Evolutionary conservation across 1,140 invertebrate species (phyloP).

Genomic region (Belonocnema kinseyi): DNA sequence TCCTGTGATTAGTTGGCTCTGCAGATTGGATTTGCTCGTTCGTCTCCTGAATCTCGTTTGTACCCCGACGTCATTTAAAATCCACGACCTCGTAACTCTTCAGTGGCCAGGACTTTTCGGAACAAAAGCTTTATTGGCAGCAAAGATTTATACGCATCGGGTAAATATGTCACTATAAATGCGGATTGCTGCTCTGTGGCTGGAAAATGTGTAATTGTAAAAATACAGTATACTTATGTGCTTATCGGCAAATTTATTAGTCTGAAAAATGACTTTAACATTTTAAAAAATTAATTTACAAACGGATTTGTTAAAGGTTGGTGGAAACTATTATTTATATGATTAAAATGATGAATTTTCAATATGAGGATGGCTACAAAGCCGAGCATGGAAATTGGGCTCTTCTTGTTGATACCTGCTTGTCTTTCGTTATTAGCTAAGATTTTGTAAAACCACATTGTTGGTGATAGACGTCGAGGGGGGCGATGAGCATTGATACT

Average conservation of each 20-base stretch:
- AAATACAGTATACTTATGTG: background rate
- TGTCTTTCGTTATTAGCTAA: too few species aligned
- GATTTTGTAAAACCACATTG: too few species aligned
- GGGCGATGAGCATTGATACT: too few species aligned
- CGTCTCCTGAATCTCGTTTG: conserved; percentile 21
- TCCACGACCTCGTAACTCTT: conserved; percentile 55
- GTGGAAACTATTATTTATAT: too few species aligned
- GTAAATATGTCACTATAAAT: background rate
- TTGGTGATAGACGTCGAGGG: too few species aligned
- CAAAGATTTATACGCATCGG: conserved; percentile 53
- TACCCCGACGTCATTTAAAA: conserved; percentile 51
- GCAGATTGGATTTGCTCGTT: conserved; percentile 30
- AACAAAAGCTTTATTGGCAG: conserved; percentile 52
- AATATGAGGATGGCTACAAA: too few species aligned
- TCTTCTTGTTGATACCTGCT: too few species aligned
- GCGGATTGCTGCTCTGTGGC: background rate
- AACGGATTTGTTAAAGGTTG: too few species aligned
- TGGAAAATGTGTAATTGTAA: conserved; percentile 3
- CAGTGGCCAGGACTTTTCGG: conserved; percentile 40
- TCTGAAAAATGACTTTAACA: too few species aligned
- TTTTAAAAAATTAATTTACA: too few species aligned
- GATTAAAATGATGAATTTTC: too few species aligned
- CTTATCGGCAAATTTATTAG: background rate
- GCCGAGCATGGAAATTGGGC: too few species aligned
- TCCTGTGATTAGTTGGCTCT: conserved; percentile 18